These are phyloP conservation scores for Aptenodytes forsteri DNA, from an alignment of 2,113 vertebrate genomes.

Conservation along the genomic window DNA sequence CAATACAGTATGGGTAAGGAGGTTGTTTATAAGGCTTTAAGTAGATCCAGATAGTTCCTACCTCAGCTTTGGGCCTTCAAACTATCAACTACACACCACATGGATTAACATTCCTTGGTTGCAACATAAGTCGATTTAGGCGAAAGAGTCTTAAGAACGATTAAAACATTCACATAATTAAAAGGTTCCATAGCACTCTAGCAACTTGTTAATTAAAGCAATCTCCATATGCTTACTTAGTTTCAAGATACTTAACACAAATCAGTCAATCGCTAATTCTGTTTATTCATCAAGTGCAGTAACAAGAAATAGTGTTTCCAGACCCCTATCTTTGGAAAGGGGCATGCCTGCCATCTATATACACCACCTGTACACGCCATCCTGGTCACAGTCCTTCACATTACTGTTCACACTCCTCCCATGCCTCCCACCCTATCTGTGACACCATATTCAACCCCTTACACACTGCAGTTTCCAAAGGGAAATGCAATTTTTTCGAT, in stretches of 20 bases:
- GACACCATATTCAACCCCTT: neutral
- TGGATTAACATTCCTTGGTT: neutral
- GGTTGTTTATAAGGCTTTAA: neutral
- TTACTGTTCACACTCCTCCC: neutral
- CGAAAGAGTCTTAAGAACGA: neutral
- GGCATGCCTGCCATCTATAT: neutral
- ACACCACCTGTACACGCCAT: accelerated
- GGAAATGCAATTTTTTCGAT: neutral
- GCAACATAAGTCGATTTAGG: neutral
- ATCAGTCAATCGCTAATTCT: neutral
- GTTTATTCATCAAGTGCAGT: neutral
- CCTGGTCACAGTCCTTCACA: neutral
- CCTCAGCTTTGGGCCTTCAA: neutral
- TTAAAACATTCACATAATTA: neutral
- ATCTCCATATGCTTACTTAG: neutral
- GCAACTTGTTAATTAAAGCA: neutral
- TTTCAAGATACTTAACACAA: neutral
- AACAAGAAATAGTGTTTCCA: neutral
- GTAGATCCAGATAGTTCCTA: neutral
- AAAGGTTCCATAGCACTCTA: neutral
- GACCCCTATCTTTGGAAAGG: neutral
- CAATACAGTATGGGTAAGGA: neutral
- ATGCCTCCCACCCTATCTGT: neutral
- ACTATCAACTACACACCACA: neutral
- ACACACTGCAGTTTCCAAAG: neutral